Conservation (phyloP, 2,888 invertebrate genomes). For the Thereva unica region DNA sequence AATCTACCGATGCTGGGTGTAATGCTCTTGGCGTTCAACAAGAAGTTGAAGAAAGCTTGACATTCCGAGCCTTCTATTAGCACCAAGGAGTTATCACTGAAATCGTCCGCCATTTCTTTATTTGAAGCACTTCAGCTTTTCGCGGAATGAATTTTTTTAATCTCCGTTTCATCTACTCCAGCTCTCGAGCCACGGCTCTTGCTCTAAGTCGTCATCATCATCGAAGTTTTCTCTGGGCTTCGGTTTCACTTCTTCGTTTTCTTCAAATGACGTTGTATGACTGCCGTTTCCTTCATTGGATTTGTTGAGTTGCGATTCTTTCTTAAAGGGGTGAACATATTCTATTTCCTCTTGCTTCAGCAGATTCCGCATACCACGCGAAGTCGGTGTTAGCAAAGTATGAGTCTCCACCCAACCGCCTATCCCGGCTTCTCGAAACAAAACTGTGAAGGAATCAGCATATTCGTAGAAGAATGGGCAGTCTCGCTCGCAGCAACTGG, state of each 20-base stretch:
- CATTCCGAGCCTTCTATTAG: slow-evolving; percentile 82
- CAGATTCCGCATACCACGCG: slow-evolving; percentile 82
- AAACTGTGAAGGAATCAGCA: slow-evolving; percentile 82
- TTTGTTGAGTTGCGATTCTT: slow-evolving; percentile 45
- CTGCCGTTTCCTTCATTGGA: slow-evolving; percentile 57
- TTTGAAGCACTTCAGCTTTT: slow-evolving; percentile 66
- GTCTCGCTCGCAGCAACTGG: slow-evolving; percentile 77
- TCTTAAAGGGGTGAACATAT: slow-evolving; percentile 79
- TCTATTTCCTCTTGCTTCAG: slow-evolving; percentile 86
- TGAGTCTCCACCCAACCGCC: slow-evolving; percentile 77
- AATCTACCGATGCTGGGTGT: slow-evolving; percentile 78
- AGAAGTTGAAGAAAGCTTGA: slow-evolving; percentile 87
- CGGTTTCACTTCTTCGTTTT: slow-evolving; percentile 43
- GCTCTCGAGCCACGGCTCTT: slow-evolving; percentile 79
- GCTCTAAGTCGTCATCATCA: slow-evolving; percentile 60
- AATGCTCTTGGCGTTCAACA: slow-evolving; percentile 85
- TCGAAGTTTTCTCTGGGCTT: background rate
- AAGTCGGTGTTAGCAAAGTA: slow-evolving; percentile 87
- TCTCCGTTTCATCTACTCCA: slow-evolving; percentile 80
- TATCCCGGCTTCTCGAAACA: slow-evolving; percentile 86
- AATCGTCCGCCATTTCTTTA: slow-evolving; percentile 74
- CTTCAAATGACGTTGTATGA: slow-evolving; percentile 54
- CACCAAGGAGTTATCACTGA: slow-evolving; percentile 79
- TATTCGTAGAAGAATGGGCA: slow-evolving; percentile 95
- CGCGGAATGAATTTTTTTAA: slow-evolving; percentile 75